Evolutionary conservation across 2,797 vertebrate species (phyloP).

Genomic region (Chaunax sp.): DNA sequence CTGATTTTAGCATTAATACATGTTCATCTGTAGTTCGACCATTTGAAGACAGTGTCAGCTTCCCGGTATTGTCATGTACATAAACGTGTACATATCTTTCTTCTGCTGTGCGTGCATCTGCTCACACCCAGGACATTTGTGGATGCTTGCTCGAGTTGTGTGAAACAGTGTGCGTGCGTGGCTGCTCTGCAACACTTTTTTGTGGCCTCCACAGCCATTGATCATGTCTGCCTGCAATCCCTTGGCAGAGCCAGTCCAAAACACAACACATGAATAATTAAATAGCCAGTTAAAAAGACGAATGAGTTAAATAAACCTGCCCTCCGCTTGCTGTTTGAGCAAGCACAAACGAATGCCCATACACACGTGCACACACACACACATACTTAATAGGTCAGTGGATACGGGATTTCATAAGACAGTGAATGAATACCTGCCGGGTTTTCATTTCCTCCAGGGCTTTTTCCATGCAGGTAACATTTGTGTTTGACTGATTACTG

Average conservation of each 20-base stretch:
- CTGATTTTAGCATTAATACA: slow-evolving; percentile 36
- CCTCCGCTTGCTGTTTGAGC: slow-evolving; percentile 42
- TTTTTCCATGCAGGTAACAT: slow-evolving; percentile 27
- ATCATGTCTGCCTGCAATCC: slow-evolving; percentile 62
- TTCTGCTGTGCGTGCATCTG: no score
- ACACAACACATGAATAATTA: slow-evolving; percentile 81
- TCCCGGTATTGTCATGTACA: background rate
- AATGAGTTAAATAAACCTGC: slow-evolving; percentile 78
- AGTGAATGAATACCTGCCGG: slow-evolving; percentile 47
- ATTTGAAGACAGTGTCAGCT: slow-evolving; percentile 7
- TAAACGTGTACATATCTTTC: background rate
- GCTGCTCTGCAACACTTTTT: no score
- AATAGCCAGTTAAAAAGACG: slow-evolving; percentile 79
- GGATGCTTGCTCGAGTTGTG: background rate
- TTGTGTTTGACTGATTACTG: slow-evolving; percentile 57
- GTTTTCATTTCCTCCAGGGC: slow-evolving; percentile 49
- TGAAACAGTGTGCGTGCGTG: background rate
- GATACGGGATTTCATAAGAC: slow-evolving; percentile 41
- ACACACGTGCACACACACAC: slow-evolving; percentile 25
- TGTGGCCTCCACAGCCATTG: slow-evolving; percentile 56
- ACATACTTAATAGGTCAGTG: slow-evolving; percentile 39
- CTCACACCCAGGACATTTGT: background rate
- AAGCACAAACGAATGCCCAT: slow-evolving; percentile 48
- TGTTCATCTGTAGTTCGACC: slow-evolving; percentile 28
- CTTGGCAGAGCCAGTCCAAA: slow-evolving; percentile 53